A percentile compares a stretch with the other conserved stretches of the same genome.
phyloP scores from a whole-genome alignment of 2,797 vertebrate genomes.

The Choloepus didactylus region DNA sequence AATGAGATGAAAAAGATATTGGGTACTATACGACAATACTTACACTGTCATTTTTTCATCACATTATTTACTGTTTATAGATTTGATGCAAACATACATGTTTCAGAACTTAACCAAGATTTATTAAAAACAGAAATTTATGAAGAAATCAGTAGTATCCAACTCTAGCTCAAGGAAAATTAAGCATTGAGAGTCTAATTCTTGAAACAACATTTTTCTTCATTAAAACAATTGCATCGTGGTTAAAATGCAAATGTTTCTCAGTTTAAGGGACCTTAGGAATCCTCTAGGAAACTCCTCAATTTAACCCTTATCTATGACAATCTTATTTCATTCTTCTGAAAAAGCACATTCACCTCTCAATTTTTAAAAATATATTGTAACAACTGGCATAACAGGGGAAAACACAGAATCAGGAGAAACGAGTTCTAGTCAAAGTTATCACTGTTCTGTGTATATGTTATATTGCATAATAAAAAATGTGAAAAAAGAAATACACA shows the following conservation, averaged over 20 bases:
- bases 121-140: not conserved
- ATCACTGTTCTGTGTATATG: not conserved
- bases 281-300: not conserved
- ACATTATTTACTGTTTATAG: not conserved
- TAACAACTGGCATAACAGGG: not conserved
- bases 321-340: fast-evolving
- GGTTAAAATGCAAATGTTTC: not conserved
- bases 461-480: no score
- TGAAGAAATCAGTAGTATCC: not conserved
- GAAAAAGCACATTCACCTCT: not conserved
- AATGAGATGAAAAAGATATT: no score
- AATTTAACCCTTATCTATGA: not conserved
- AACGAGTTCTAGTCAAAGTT: not conserved
- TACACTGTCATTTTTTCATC: not conserved
- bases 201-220: not conserved
- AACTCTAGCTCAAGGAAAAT: not conserved
- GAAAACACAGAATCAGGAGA: not conserved
- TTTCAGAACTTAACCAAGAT: not conserved
- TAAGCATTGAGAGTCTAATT: not conserved
- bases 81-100: not conserved
- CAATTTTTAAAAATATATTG: fast-evolving
- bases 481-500: not conserved
- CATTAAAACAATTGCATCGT: not conserved
- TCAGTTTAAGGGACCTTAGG: not conserved
- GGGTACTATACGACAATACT: no score